These are phyloP conservation scores for Luffia ferchaultella DNA, from an alignment of 2,888 invertebrate species.

Conservation along the genomic window DNA sequence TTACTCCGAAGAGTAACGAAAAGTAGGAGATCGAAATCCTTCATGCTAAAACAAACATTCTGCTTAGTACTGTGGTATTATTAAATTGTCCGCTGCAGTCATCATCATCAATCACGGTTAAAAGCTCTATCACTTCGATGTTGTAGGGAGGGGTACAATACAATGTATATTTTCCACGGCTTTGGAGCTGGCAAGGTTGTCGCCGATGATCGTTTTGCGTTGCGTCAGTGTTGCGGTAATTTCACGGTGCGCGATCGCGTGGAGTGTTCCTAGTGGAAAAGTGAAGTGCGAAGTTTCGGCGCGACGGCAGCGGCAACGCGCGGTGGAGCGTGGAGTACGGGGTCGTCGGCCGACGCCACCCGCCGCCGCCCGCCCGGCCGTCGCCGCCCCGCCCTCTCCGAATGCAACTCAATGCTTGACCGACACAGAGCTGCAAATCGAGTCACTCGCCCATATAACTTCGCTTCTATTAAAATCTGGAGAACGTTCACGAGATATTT, in stretches of 20 bases:
- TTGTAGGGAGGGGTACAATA: too few species aligned
- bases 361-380: slow-evolving; percentile 14
- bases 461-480: not conserved
- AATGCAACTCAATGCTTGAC: slow-evolving; percentile 3
- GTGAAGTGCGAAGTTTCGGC: slow-evolving; percentile 64
- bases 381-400: slow-evolving; percentile 9
- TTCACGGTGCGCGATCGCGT: slow-evolving; percentile 47
- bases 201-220: slow-evolving; percentile 13
- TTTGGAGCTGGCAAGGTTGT: slow-evolving; percentile 1
- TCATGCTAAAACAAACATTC: too few species aligned
- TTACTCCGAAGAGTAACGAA: too few species aligned
- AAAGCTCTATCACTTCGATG: too few species aligned
- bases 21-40: too few species aligned
- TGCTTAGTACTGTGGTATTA: too few species aligned
- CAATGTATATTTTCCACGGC: too few species aligned
- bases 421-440: not conserved
- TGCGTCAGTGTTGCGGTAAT: slow-evolving; percentile 57
- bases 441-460: not conserved
- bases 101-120: too few species aligned
- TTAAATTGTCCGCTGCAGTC: too few species aligned
- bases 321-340: slow-evolving; percentile 30
- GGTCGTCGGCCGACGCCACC: slow-evolving; percentile 21
- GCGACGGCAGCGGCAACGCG: slow-evolving; percentile 24
- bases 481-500: not conserved
- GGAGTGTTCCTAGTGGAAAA: slow-evolving; percentile 53